phyloP scores from a whole-genome alignment of 2,888 invertebrate genomes.

The Julus scandinavius region DNA sequence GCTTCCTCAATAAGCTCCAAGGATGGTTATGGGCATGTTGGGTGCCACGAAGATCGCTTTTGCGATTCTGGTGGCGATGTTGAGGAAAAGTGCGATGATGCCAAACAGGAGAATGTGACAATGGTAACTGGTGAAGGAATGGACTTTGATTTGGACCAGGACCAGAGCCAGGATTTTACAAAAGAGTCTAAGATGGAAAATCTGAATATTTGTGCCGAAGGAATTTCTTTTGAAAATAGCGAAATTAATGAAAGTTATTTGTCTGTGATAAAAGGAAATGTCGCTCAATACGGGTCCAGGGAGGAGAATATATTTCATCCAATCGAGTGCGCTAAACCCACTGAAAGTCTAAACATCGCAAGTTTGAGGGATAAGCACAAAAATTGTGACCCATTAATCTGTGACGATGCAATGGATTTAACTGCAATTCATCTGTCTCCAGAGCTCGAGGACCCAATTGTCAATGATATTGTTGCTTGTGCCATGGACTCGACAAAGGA shows the following conservation, averaged over 20 bases:
- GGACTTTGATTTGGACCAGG: background rate
- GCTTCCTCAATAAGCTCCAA: background rate
- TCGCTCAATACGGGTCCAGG: background rate
- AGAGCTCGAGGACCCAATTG: background rate
- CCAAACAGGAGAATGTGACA: background rate
- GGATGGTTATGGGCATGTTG: background rate
- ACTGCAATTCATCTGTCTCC: background rate
- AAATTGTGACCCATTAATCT: background rate
- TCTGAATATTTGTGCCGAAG: background rate
- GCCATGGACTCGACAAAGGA: background rate
- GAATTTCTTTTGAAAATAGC: background rate
- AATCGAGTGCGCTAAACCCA: background rate
- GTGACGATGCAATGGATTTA: background rate
- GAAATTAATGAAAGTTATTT: background rate
- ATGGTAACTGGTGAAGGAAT: background rate
- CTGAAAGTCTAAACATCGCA: background rate
- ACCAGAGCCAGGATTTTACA: background rate
- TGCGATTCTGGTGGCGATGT: conserved; percentile 9
- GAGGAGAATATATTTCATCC: background rate
- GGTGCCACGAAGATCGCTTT: background rate
- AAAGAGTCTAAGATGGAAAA: too few species aligned
- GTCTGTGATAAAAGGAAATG: background rate
- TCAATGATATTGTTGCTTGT: background rate
- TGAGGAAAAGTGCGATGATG: background rate
- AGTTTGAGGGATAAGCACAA: background rate